phyloP scores from a whole-genome alignment of 2,797 vertebrate species.

The Amazona finschi region DNA sequence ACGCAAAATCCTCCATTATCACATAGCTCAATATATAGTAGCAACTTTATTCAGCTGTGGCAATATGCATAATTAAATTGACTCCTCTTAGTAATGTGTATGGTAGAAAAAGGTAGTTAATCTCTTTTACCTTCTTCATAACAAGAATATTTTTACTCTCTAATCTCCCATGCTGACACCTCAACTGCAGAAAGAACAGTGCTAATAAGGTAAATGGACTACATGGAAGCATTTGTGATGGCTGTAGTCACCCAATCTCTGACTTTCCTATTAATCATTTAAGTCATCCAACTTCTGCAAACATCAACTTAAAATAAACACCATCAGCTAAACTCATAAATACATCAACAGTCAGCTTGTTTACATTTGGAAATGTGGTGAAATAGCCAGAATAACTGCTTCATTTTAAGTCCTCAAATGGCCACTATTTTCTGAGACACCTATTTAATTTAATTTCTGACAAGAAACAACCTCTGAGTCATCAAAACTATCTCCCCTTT shows the following conservation, averaged over 20 bases:
- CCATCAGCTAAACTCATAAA: conserved; percentile 8
- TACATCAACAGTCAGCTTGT: neutral
- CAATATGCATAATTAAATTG: neutral
- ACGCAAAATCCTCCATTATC: neutral
- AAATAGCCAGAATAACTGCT: neutral
- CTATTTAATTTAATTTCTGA: conserved; percentile 1
- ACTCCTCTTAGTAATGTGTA: neutral
- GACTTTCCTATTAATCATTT: neutral
- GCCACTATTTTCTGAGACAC: neutral
- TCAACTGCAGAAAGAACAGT: neutral
- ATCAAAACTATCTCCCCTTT: neutral
- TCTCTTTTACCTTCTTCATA: neutral
- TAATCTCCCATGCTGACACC: neutral
- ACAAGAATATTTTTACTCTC: neutral
- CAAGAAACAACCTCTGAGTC: neutral
- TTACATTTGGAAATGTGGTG: neutral
- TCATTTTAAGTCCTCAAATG: neutral
- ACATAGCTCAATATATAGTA: neutral
- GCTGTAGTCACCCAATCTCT: neutral
- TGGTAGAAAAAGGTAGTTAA: neutral
- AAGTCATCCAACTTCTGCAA: neutral
- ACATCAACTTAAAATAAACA: conserved; percentile 25
- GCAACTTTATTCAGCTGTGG: neutral
- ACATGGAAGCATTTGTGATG: neutral
- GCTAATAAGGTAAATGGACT: neutral